Evolutionary conservation across 2,888 invertebrate species (phyloP), one percentile per base, ranked within the genome.

Genomic region (Pristionchus fissidentatus): DNA sequence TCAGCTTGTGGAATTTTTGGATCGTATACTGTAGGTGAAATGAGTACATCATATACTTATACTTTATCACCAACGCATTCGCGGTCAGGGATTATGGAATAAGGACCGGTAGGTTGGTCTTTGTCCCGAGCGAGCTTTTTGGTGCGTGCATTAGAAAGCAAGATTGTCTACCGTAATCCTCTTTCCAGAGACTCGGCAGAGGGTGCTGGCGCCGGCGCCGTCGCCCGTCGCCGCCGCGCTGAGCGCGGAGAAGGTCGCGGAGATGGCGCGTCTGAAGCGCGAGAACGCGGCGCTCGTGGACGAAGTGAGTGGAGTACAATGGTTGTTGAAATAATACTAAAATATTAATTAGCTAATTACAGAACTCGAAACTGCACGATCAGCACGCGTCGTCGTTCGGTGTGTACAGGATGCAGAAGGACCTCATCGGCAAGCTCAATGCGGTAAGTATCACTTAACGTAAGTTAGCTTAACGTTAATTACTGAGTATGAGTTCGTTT

Each of bases 351-450:
- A 52, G 26, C 26, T 55, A 2, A 22, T 41, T 80, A 29, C 35
- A 80, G 80, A 80, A 80, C 35, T 13, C 5, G 7, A 60, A 80
- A 43, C 80, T 80, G 41, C 80, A 80, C 62, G 10, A 19, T 29
- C 80, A 80, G 46, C 62, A 80, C 80, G 62, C 60, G 22, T 29
- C 62, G 7, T 43, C 62, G 60, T 62, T 60, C 46, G 80, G 62
- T 7, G 62, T 62, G 62, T 80, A 80, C 62, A 35, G 26, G 13
- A 60, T 43, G 32, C 80, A 80, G 62, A 35, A 62, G 3, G 19
- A 3, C 15, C 60, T 80, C n/a, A 80, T 80, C 19, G 60, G 60
- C 29, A 22, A 57, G 1, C 62, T 80, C 29, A 80, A 80, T 19
- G 29, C 41, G 41, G 80, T 80, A 10, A 15, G 57, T 60, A 35